phyloP scores from a whole-genome alignment of 2,888 invertebrate species.

The Frankliniella intonsa region DNA sequence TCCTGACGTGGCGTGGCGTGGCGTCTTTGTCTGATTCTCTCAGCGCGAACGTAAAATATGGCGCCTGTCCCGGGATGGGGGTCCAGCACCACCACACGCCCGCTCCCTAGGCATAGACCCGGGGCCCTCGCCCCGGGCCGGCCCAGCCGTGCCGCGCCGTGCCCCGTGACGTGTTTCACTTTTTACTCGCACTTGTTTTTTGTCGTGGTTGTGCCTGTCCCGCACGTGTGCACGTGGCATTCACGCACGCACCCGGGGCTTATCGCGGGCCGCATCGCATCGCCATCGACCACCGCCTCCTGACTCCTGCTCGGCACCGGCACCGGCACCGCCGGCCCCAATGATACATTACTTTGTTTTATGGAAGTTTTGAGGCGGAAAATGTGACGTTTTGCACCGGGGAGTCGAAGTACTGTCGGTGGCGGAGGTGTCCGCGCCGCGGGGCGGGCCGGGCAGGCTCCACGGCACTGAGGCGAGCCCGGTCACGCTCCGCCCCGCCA shows the following conservation, averaged over 20 bases:
- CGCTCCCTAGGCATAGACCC: neutral
- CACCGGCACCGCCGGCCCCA: too few relatives aligned
- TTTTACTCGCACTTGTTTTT: slow-evolving; percentile 29
- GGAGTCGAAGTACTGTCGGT: too few relatives aligned
- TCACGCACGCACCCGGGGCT: slow-evolving; percentile 33
- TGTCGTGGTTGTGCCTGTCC: neutral
- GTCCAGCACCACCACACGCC: neutral
- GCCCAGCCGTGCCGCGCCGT: slow-evolving; percentile 31
- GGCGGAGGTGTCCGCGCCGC: too few relatives aligned
- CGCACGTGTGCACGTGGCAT: slow-evolving; percentile 31
- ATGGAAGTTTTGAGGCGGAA: too few relatives aligned
- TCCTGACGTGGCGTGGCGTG: neutral
- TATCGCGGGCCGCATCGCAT: slow-evolving; percentile 36
- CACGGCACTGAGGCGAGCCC: too few relatives aligned
- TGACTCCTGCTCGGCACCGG: neutral
- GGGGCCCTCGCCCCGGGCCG: neutral
- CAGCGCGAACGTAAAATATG: neutral
- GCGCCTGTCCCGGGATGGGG: neutral
- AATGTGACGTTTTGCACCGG: too few relatives aligned
- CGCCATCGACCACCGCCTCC: slow-evolving; percentile 27
- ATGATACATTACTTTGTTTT: too few relatives aligned
- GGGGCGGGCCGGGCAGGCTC: too few relatives aligned
- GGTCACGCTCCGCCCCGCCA: neutral
- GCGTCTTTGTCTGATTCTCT: neutral
- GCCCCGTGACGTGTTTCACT: slow-evolving; percentile 31